Base-by-base conservation (phyloP, 1,140 invertebrate genomes). In the Drosophila mayri region DNA sequence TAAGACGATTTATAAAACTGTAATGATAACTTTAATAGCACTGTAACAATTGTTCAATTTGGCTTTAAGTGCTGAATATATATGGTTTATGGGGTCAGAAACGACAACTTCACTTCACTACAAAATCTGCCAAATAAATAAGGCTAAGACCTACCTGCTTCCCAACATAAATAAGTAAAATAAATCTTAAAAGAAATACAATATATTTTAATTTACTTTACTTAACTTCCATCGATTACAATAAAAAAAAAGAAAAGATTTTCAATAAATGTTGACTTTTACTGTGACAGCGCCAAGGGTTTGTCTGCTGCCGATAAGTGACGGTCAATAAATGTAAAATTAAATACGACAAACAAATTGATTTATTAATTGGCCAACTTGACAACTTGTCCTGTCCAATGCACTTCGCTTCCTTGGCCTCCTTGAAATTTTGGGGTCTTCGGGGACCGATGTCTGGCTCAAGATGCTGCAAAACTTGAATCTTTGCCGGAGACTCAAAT, bases 301-400 rank as follows among this genome's bases (percentile, higher is more conserved):
- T 44, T 38, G 28, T 43, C 70, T 61, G 30, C 47, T 32, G 46
- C 57, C 67, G 54, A 59, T 67, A 65, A 76, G 59, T 77, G 82
- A 86, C 73, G 81, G 67, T 46, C 80, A 76, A 79, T 87, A 67
- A 76, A 87, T 81, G 65, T 54, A 80, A 84, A 83, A 80, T 85
- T 84, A 76, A 80, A 76, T 76, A 52, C 57, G 49, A 75, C 64
- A 79, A 66, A 76, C 54, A 40, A 80, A 65, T 87, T 90, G 84
- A 90, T 84, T 88, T 88, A 88, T 88, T 88, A 88, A 88, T 88
- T 90, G 83, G 43, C 52, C 54, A 41, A 68, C 73, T 83, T 85
- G 81, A 85, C 81, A 85, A 85, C 64, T 79, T 81, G 75, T 81
- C 64, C 52, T 52, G 52, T 46, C 43, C 54, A 28, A 78, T 71